Percentiles rank a stretch among this genome's conserved stretches.
Evolutionary conservation across 2,113 vertebrate genomes (phyloP).

Genomic region (Sinosuthora webbiana): DNA sequence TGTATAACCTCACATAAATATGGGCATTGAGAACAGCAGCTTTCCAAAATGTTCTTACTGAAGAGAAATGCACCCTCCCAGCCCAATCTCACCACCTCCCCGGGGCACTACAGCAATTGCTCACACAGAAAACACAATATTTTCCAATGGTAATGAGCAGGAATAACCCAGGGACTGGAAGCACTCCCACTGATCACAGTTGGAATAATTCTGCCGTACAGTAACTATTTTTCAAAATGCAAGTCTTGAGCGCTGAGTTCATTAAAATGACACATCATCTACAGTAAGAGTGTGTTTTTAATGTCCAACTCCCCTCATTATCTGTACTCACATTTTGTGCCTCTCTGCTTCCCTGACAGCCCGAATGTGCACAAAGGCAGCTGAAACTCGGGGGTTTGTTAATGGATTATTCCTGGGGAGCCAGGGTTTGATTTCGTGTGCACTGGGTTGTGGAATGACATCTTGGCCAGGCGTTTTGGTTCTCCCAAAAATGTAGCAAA

Average conservation of each 20-base stretch:
- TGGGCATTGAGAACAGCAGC: neutral
- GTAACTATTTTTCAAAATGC: neutral
- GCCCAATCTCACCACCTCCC: neutral
- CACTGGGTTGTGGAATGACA: neutral
- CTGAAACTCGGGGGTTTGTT: neutral
- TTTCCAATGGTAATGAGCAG: conserved; percentile 56
- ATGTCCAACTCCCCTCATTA: neutral
- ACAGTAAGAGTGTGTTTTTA: neutral
- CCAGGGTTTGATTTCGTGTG: neutral
- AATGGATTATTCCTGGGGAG: neutral
- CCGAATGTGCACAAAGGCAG: neutral
- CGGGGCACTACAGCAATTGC: conserved; percentile 40
- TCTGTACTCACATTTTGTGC: neutral
- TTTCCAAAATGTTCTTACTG: conserved; percentile 2
- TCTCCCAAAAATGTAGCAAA: neutral
- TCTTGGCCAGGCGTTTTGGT: neutral
- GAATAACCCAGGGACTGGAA: conserved; percentile 37
- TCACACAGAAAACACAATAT: conserved; percentile 35
- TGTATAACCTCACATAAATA: conserved; percentile 10
- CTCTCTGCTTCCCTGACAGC: neutral
- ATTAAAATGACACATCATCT: conserved; percentile 25
- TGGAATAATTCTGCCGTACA: conserved; percentile 3
- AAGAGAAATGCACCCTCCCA: conserved; percentile 12
- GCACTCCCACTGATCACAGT: conserved; percentile 34
- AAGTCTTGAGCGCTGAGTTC: neutral